These are phyloP conservation scores for Microplitis demolitor DNA, from an alignment of 1,140 invertebrate genomes.

Conservation along the genomic window DNA sequence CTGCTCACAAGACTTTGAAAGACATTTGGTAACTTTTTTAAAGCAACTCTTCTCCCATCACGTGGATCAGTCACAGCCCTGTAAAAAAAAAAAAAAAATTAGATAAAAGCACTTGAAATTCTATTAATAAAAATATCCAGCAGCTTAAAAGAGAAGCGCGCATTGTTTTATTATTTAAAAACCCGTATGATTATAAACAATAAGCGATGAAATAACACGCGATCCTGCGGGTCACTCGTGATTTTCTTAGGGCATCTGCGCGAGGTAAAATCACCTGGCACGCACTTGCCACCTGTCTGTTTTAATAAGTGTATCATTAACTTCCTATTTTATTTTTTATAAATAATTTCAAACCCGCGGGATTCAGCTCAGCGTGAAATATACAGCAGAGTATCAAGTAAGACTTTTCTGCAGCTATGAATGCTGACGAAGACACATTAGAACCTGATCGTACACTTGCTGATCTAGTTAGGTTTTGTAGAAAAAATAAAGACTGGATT, in stretches of 20 bases:
- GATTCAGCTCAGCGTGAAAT: not conserved
- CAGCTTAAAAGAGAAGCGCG: not conserved
- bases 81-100: slow-evolving; percentile 47
- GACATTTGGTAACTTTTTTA: slow-evolving; percentile 99
- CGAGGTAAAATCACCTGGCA: not conserved
- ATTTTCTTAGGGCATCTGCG: slow-evolving; percentile 2
- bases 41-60: slow-evolving; percentile 93
- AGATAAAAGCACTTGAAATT: not conserved
- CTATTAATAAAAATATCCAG: not conserved
- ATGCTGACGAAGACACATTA: no score
- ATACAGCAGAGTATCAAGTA: no score
- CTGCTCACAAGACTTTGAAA: slow-evolving; percentile 97
- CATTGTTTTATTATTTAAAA: no score
- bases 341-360: no score
- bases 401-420: no score
- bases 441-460: no score
- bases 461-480: no score
- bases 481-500: no score
- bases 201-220: not conserved
- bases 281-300: not conserved
- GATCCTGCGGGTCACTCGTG: slow-evolving; percentile 12
- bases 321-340: not conserved
- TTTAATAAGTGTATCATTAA: not conserved
- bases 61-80: slow-evolving; percentile 99
- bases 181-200: not conserved